Percentiles rank a stretch among this genome's conserved stretches.
Conservation (phyloP, 37 sponge, comb jelly and placozoan species). For the Amphimedon queenslandica region DNA sequence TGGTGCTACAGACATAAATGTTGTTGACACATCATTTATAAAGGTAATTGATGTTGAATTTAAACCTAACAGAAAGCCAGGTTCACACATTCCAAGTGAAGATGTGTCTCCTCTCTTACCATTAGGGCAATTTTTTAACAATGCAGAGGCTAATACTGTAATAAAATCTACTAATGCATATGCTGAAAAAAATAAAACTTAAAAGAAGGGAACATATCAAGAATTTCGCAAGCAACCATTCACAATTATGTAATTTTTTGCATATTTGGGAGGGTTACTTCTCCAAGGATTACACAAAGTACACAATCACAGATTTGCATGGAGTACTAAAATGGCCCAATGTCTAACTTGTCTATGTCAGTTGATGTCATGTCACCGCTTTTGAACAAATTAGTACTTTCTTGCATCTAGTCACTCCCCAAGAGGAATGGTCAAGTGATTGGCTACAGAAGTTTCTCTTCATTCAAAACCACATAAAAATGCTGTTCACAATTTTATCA, state of each 20-base stretch:
- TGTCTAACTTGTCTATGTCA: background rate
- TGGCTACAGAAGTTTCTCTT: background rate
- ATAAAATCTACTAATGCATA: background rate
- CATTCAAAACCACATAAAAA: background rate
- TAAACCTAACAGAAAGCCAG: background rate
- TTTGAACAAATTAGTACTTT: constrained; percentile 26
- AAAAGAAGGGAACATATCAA: background rate
- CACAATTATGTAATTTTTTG: background rate
- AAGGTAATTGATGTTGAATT: too few species aligned
- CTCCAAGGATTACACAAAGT: background rate
- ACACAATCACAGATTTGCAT: background rate
- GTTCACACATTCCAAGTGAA: background rate
- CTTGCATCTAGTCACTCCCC: constrained; percentile 22
- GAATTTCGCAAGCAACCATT: background rate
- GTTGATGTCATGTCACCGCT: constrained; percentile 4
- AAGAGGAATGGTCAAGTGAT: background rate
- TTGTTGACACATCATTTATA: too few species aligned
- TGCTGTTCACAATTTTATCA: background rate
- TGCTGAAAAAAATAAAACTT: background rate
- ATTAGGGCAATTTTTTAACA: background rate
- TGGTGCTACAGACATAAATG: too few species aligned
- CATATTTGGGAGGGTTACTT: background rate
- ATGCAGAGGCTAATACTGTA: background rate
- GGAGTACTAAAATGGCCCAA: background rate
- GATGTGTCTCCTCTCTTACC: background rate